Percentiles rank a stretch among this genome's conserved stretches.
Conservation (phyloP, 2,888 invertebrate genomes). For the Osmoderma eremita region DNA sequence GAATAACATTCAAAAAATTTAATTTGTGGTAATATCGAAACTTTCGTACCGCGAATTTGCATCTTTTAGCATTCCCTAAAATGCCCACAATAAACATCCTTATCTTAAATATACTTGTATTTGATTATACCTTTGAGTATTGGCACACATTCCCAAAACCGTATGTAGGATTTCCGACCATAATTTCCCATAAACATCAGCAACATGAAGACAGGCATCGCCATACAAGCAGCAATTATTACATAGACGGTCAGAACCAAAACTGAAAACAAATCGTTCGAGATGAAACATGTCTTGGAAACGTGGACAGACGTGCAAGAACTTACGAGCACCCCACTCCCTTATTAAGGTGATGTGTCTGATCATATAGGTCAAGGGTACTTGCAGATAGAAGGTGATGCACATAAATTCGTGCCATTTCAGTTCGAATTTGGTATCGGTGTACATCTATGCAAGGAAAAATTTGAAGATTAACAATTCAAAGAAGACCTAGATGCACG, state of each 20-base stretch:
- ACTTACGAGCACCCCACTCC: conserved; percentile 35
- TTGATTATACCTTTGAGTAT: conserved; percentile 36
- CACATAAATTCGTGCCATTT: conserved; percentile 41
- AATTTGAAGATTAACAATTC: no score
- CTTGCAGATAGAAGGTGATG: conserved; percentile 39
- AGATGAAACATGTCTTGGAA: background rate
- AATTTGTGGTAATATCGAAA: no score
- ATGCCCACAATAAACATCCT: no score
- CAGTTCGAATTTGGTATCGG: conserved; percentile 36
- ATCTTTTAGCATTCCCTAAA: no score
- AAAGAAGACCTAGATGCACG: no score
- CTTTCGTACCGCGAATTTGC: no score
- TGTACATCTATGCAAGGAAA: conserved; percentile 34
- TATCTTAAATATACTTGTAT: background rate
- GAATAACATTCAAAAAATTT: no score
- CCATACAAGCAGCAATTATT: conserved; percentile 33
- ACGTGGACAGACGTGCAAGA: background rate
- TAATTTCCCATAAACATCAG: conserved; percentile 41
- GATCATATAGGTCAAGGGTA: conserved; percentile 32
- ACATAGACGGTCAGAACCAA: conserved; percentile 34
- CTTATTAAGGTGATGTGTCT: conserved; percentile 29
- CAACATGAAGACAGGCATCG: conserved; percentile 42
- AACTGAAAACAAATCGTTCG: conserved; percentile 34
- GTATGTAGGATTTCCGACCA: conserved; percentile 35
- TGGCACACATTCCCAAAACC: conserved; percentile 41